Conservation (phyloP, 2,113 vertebrate genomes). For the Notarius quadriscutis region DNA sequence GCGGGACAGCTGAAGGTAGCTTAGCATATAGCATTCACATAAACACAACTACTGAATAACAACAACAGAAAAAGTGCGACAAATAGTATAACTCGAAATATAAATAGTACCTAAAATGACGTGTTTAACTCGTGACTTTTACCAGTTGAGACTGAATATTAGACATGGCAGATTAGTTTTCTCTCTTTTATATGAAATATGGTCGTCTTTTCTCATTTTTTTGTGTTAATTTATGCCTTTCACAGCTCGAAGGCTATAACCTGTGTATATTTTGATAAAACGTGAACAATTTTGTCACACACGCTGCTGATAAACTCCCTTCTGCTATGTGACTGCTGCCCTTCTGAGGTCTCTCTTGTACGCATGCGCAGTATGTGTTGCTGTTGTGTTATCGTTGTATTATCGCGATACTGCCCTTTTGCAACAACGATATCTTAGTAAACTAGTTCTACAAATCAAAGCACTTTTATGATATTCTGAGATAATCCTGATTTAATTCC, state of each 20-base stretch:
- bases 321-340: not conserved
- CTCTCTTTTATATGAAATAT: not conserved
- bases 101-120: too few species aligned
- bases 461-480: not conserved
- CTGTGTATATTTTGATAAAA: too few species aligned
- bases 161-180: not conserved
- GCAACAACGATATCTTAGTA: not conserved
- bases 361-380: not conserved
- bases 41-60: not conserved
- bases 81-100: not conserved
- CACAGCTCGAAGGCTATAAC: not conserved
- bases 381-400: too few species aligned
- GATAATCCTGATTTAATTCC: not conserved
- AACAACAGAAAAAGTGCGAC: not conserved
- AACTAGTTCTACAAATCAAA: not conserved
- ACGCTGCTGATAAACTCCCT: not conserved
- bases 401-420: not conserved
- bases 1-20: constrained; percentile 75
- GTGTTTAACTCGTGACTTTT: not conserved
- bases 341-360: not conserved
- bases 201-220: not conserved
- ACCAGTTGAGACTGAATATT: not conserved
- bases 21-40: not conserved
- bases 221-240: not conserved
- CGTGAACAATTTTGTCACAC: not conserved